phyloP scores from a whole-genome alignment of 1,140 invertebrate species.

The Trypoxylus dichotomus region DNA sequence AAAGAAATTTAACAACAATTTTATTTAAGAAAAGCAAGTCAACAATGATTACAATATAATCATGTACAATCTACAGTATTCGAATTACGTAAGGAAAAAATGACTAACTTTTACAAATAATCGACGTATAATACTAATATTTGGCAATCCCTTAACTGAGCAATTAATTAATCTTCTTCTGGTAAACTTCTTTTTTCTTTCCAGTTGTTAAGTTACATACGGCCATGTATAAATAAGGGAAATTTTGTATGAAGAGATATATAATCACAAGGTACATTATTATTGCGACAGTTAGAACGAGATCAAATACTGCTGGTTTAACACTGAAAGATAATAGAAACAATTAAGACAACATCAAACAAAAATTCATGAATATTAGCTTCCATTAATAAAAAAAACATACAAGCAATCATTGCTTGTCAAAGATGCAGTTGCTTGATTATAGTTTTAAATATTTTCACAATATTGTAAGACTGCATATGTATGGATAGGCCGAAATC shows the following conservation, averaged over 20 bases:
- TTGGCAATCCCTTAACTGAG: slow-evolving; percentile 4
- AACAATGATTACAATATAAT: slow-evolving; percentile 20
- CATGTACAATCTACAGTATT: slow-evolving; percentile 5
- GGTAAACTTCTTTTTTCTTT: slow-evolving; percentile 39
- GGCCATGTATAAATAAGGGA: slow-evolving; percentile 60
- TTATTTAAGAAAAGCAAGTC: slow-evolving; percentile 18
- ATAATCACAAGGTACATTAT: slow-evolving; percentile 77
- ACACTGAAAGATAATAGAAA: slow-evolving; percentile 68
- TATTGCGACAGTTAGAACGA: slow-evolving; percentile 87
- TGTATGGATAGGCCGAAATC: too few relatives aligned
- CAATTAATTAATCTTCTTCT: not conserved
- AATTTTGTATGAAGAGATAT: slow-evolving; percentile 80
- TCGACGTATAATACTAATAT: slow-evolving; percentile 21
- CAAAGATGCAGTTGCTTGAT: too few relatives aligned
- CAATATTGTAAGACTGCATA: too few relatives aligned
- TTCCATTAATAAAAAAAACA: not conserved
- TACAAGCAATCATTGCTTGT: too few relatives aligned
- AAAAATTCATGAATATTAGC: slow-evolving; percentile 25
- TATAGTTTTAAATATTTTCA: too few relatives aligned
- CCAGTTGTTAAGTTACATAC: slow-evolving; percentile 40
- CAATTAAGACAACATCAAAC: not conserved
- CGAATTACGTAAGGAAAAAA: slow-evolving; percentile 15
- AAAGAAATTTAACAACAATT: slow-evolving; percentile 2
- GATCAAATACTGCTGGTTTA: slow-evolving; percentile 96
- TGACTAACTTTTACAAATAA: not conserved